Percentiles rank a stretch among this genome's conserved stretches.
phyloP scores from a whole-genome alignment of 2,113 vertebrate species.

The Dasyornis broadbenti region DNA sequence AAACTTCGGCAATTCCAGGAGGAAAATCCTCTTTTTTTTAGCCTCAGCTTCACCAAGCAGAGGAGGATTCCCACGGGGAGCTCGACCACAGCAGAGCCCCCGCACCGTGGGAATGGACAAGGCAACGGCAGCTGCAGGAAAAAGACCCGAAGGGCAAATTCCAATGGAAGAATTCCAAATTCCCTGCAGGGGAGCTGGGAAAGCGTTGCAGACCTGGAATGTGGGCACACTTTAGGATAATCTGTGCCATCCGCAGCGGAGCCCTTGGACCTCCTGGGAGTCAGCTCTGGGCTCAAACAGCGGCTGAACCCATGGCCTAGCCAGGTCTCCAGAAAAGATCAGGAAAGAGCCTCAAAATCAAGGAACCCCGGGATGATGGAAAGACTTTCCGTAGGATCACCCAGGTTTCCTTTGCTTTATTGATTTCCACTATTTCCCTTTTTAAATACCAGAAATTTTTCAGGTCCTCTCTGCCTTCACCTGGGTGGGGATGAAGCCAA shows the following conservation, averaged over 20 bases:
- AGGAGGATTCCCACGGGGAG: too few relatives aligned
- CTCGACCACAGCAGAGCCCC: too few relatives aligned
- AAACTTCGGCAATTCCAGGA: background rate
- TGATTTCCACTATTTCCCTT: background rate
- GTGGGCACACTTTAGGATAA: background rate
- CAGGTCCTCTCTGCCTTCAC: background rate
- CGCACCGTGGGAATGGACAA: too few relatives aligned
- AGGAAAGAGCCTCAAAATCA: background rate
- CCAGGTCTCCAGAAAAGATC: background rate
- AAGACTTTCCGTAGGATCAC: background rate
- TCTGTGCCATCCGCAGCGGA: too few relatives aligned
- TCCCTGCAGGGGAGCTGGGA: background rate
- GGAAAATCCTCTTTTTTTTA: background rate
- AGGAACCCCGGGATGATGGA: background rate
- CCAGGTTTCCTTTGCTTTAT: background rate
- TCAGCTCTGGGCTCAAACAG: too few relatives aligned
- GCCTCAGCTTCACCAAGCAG: background rate
- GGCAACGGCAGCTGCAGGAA: background rate
- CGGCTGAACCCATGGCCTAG: background rate
- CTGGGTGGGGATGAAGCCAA: accelerated
- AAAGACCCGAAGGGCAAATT: background rate
- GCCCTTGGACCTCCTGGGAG: too few relatives aligned
- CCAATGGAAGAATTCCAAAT: too few relatives aligned
- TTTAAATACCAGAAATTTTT: background rate
- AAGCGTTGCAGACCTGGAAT: background rate